Conservation (phyloP, 2,113 vertebrate genomes). For the Nothoprocta pentlandii region DNA sequence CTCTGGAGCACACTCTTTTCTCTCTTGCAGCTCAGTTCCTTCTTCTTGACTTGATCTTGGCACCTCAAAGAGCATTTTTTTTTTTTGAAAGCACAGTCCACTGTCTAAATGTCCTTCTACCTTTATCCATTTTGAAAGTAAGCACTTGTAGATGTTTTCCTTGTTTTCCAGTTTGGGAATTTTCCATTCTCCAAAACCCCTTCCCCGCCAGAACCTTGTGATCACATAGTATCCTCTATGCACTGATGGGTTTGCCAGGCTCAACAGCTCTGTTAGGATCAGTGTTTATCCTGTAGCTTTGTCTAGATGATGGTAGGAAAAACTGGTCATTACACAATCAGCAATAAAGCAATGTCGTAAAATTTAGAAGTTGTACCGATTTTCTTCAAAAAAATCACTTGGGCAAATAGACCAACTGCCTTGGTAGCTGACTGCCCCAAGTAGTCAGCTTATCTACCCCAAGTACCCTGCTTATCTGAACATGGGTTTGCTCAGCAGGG, state of each 20-base stretch:
- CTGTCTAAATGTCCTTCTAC: neutral
- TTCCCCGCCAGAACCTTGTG: neutral
- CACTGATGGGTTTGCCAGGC: neutral
- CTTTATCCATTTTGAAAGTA: neutral
- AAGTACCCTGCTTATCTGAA: neutral
- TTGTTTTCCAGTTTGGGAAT: neutral
- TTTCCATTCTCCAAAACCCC: neutral
- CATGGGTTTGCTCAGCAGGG: neutral
- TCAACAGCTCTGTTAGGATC: neutral
- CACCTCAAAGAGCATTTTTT: neutral
- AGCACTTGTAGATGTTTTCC: neutral
- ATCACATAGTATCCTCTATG: neutral
- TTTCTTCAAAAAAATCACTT: neutral
- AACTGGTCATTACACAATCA: neutral
- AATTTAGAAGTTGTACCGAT: neutral
- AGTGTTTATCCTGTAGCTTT: neutral
- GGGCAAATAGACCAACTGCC: neutral
- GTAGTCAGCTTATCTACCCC: neutral
- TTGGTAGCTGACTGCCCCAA: neutral
- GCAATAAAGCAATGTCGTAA: neutral
- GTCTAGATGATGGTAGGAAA: neutral
- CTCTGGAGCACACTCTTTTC: neutral
- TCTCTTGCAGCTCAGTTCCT: neutral
- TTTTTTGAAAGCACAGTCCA: neutral
- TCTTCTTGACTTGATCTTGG: neutral